A percentile compares a stretch with the other conserved stretches of the same genome.
phyloP scores from a whole-genome alignment of 2,797 vertebrate genomes.

The Amblyraja radiata region DNA sequence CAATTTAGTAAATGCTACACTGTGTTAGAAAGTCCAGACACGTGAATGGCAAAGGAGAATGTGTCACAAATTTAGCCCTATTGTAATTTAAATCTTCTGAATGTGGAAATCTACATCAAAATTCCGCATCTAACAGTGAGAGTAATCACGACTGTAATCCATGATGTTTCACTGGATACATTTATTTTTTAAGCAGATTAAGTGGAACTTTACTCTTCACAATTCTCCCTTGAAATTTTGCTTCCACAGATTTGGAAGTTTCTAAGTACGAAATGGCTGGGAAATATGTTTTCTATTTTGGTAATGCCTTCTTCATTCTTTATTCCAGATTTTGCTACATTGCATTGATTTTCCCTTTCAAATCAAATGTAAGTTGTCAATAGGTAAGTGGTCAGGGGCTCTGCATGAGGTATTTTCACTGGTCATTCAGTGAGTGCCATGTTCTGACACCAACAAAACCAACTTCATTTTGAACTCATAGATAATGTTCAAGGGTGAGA shows the following conservation, averaged over 20 bases:
- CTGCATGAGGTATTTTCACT: background rate
- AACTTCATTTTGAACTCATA: background rate
- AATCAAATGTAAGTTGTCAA: background rate
- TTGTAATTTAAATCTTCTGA: background rate
- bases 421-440: background rate
- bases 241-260: background rate
- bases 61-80: background rate
- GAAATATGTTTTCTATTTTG: background rate
- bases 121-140: background rate
- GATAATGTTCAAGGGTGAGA: too few relatives aligned
- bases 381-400: background rate
- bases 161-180: background rate
- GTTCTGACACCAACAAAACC: conserved; percentile 8
- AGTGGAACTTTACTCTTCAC: conserved; percentile 10
- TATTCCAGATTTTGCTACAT: background rate
- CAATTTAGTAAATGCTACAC: background rate
- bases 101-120: background rate
- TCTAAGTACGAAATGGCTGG: background rate
- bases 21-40: background rate
- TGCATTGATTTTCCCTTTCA: background rate
- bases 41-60: background rate
- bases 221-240: background rate
- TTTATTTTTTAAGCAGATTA: background rate
- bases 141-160: background rate
- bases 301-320: background rate